Evolutionary conservation across 2,797 vertebrate genomes (phyloP).

Genomic region (Poliocrania exsul): DNA sequence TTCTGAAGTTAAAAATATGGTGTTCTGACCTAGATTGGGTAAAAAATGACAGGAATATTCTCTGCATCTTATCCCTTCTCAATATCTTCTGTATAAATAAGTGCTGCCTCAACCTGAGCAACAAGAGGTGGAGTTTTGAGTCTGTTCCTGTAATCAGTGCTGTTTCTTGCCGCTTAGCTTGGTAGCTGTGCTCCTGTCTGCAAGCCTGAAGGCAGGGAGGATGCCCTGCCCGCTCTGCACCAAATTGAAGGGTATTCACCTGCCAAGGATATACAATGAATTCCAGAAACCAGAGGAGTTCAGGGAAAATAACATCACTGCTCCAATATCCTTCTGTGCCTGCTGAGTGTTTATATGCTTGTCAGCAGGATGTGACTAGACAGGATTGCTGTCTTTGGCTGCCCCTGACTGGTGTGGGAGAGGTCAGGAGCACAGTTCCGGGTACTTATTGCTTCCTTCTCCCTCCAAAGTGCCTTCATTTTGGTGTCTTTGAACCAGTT

Average conservation of each 20-base stretch:
- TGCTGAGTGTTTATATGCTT: slow-evolving; percentile 1
- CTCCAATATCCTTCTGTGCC: slow-evolving; percentile 18
- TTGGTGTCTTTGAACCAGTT: not conserved
- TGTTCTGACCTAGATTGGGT: slow-evolving; percentile 1
- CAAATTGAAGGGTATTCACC: slow-evolving; percentile 13
- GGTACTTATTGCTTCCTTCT: not conserved
- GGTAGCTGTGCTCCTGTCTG: not conserved
- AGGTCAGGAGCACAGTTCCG: not conserved
- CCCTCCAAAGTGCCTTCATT: not conserved
- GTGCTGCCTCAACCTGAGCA: not conserved
- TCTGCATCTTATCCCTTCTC: not conserved
- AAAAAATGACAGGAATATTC: not conserved
- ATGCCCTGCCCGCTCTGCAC: not conserved
- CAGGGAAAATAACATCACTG: not conserved
- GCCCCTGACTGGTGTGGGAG: not conserved
- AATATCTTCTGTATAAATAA: not conserved
- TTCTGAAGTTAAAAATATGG: not conserved
- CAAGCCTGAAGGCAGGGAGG: not conserved
- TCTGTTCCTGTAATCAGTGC: not conserved
- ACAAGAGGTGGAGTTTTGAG: not conserved
- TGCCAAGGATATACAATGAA: not conserved
- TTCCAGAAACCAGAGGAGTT: slow-evolving; percentile 26
- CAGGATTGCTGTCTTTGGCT: not conserved
- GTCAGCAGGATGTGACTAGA: slow-evolving; percentile 29
- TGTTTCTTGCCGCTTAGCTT: not conserved